phyloP scores from a whole-genome alignment of 2,888 invertebrate species.

The Atethmia centrago region DNA sequence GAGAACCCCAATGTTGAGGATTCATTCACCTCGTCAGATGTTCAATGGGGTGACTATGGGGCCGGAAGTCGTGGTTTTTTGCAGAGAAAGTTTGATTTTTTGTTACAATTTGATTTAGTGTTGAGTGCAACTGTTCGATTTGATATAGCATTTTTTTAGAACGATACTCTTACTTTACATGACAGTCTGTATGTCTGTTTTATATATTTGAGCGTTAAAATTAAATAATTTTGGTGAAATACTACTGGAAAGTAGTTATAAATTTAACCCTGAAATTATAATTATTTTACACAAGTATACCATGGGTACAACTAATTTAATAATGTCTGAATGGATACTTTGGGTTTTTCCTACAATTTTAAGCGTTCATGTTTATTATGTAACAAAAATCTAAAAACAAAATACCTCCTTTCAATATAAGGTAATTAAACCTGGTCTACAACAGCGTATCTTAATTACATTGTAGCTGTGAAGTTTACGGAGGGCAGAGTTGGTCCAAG shows the following conservation, averaged over 20 bases:
- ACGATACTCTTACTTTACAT: background rate
- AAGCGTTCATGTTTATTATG: background rate
- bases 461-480: constrained; percentile 44
- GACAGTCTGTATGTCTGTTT: background rate
- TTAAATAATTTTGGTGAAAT: background rate
- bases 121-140: constrained; percentile 66
- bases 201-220: too few species aligned
- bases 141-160: constrained; percentile 17
- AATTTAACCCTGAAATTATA: background rate
- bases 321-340: background rate
- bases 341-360: too few species aligned
- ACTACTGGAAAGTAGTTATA: background rate
- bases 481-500: constrained; percentile 52
- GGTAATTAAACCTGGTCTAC: constrained; percentile 14
- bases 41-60: constrained; percentile 84
- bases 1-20: constrained; percentile 81
- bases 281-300: background rate
- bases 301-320: background rate
- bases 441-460: constrained; percentile 48
- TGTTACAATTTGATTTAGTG: constrained; percentile 78
- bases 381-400: background rate
- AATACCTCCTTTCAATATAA: background rate
- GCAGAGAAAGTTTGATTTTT: constrained; percentile 77
- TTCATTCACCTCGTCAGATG: constrained; percentile 90
- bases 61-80: constrained; percentile 84